Evolutionary conservation across 2,888 invertebrate genomes (phyloP).

Genomic region (Laothoe populi): DNA sequence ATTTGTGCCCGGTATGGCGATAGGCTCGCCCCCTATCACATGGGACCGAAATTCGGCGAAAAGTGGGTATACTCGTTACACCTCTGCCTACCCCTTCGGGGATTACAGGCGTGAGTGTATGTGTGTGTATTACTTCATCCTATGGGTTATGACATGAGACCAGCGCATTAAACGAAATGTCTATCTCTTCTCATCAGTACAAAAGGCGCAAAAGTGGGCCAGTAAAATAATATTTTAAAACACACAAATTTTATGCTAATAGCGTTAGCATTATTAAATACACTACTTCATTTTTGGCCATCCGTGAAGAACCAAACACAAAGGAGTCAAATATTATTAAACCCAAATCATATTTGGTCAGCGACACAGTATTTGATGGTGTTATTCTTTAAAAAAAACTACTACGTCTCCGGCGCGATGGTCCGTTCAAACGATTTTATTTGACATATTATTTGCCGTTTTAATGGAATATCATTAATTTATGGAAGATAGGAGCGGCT

Average conservation of each 20-base stretch:
- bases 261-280: background rate
- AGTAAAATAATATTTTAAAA: background rate
- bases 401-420: background rate
- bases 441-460: constrained; percentile 1
- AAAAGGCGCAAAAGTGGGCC: too few species aligned
- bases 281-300: background rate
- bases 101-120: too few species aligned
- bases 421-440: too few species aligned
- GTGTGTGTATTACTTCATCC: too few species aligned
- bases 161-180: too few species aligned
- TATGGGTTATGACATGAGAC: too few species aligned
- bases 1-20: too few species aligned
- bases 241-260: background rate
- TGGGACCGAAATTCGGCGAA: too few species aligned
- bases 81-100: too few species aligned
- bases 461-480: constrained; percentile 2
- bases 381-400: background rate
- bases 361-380: background rate
- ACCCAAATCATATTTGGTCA: constrained; percentile 20
- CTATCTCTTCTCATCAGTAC: too few species aligned
- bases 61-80: too few species aligned
- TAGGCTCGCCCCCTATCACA: too few species aligned
- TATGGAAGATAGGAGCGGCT: background rate
- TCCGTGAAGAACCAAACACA: constrained; percentile 3
- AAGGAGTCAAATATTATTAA: background rate